Base-by-base conservation (phyloP, 2,888 invertebrate genomes). In the Saturnia japonica region DNA sequence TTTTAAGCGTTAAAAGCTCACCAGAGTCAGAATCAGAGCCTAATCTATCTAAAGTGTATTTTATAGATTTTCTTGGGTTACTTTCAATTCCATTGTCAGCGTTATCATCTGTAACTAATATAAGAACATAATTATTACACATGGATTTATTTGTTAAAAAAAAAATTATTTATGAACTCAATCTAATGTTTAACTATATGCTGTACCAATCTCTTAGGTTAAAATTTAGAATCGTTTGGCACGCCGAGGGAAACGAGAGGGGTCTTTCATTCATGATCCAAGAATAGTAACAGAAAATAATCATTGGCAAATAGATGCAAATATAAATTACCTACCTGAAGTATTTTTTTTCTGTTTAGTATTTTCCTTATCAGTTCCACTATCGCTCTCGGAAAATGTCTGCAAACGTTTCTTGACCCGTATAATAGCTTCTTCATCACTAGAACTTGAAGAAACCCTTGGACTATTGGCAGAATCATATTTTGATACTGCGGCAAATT, bases 331-430 rank as follows among this genome's bases (percentile, higher is more conserved):
- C 25, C 28, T 64, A 70, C 70, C 70, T 70, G 67, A 70, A 25
- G 2, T 6, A 40, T 1, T 62, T 40, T 54, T 45, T 14, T 66
- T 64, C 8, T 69, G 47, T 7, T 68, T 28, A 9, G 40, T 28
- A 68, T 45, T 68, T 1, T 67, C 45, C 62, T 67, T 67, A 42
- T 67, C 22, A n/a, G 68, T 76, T 19, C 89, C 90, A 76, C 81
- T 87, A 40, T 88, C 88, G 73, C 88, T 88, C 45, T 89, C 88
- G 25, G 87, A 83, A 75, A 91, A 84, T 9, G 76, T 74, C 64
- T 82, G 82, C 0, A 85, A 28, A 67, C 84, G 84, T 78, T 81
- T 89, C 68, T 79, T 87, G 3, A 68, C 54, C 22, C 76, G 80
- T 66, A 72, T 77, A 9, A 74, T 78, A 40, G 75, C 78, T 66